A percentile compares a stretch with the other conserved stretches of the same genome.
phyloP scores from a whole-genome alignment of 2,888 invertebrate species.

The Mythimna lalbum region DNA sequence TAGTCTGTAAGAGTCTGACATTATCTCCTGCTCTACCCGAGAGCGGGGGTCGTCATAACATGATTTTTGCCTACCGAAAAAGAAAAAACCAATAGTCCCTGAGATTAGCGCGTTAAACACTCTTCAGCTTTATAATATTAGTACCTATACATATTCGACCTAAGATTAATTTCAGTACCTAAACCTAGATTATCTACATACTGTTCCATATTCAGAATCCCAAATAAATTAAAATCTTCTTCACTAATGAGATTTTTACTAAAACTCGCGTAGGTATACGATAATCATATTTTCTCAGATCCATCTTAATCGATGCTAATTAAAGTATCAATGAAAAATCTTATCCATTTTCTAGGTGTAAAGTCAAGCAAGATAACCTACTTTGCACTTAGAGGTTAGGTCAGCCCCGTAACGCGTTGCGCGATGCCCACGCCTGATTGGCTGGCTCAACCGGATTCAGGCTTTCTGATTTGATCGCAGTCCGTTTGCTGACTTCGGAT shows the following conservation, averaged over 20 bases:
- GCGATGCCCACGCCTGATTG: conserved; percentile 24
- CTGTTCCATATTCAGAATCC: conserved; percentile 9
- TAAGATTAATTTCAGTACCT: background rate
- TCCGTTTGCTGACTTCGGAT: conserved; percentile 14
- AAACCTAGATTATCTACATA: background rate
- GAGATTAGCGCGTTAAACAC: too few relatives aligned
- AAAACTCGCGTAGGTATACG: background rate
- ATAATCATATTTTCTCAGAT: background rate
- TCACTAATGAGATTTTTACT: background rate
- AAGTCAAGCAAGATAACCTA: conserved; percentile 21
- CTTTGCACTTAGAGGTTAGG: conserved; percentile 18
- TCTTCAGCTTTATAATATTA: too few relatives aligned
- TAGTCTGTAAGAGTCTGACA: too few relatives aligned
- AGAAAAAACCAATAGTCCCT: too few relatives aligned
- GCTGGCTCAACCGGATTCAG: conserved; percentile 5
- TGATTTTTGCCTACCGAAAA: too few relatives aligned
- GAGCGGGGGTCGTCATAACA: too few relatives aligned
- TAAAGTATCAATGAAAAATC: background rate
- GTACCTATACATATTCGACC: background rate
- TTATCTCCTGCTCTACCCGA: too few relatives aligned
- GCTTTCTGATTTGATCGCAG: conserved; percentile 26
- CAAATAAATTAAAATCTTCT: conserved; percentile 6
- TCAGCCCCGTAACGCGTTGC: conserved; percentile 4
- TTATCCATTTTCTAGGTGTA: conserved; percentile 21
- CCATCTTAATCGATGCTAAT: background rate